Evolutionary conservation across 2,888 invertebrate species (phyloP), one percentile per base, ranked within the genome.

Genomic region (Parasteatoda lunata): DNA sequence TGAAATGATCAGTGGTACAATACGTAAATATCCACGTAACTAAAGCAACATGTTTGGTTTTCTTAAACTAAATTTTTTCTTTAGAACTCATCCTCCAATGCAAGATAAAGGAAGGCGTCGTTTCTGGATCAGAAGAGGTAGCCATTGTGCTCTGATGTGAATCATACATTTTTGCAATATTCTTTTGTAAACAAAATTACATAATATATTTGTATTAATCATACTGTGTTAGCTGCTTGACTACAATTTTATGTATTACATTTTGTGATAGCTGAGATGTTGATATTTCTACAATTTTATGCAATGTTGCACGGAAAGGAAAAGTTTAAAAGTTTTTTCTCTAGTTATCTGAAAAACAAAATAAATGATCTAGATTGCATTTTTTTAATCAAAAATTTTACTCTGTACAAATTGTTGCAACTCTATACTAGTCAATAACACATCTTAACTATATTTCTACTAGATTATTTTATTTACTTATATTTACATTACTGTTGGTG

Each of bases 81-180:
- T 30, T 15, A 88, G 88, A 71, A 88, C 85, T 52, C 85, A 85
- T 49, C 88, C 88, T 9, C 88, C 88, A 15, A 59, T 79, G 45
- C 73, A 69, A 64, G 85, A 88, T 79, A 88, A 88, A 66, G 75
- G 85, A n/a, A 59, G 85, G 5, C 81, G 84, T 11, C 80, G 88
- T n/a, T 84, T 84, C 70, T 78, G 82, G 76, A 76, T 77, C 69
- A 78, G 73, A 51, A 77, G 69, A 59, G 77, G 68, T 6, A 64
- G 72, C 52, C 84, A 76, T n/a, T 88, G 88, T 68, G 71, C 69
- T 52, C 77, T 88, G 51, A 66, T 85, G 54, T 88, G 79, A 77
- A 51, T 11, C 9, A 49, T 30, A 49, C 30, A 59, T 59, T 59
- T 59, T 54, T 77, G 13, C 45, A 52, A 45, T 3, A n/a, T 76